A percentile compares a stretch with the other conserved stretches of the same genome.
phyloP scores from a whole-genome alignment of 2,113 vertebrate genomes.

The Nymphicus hollandicus region DNA sequence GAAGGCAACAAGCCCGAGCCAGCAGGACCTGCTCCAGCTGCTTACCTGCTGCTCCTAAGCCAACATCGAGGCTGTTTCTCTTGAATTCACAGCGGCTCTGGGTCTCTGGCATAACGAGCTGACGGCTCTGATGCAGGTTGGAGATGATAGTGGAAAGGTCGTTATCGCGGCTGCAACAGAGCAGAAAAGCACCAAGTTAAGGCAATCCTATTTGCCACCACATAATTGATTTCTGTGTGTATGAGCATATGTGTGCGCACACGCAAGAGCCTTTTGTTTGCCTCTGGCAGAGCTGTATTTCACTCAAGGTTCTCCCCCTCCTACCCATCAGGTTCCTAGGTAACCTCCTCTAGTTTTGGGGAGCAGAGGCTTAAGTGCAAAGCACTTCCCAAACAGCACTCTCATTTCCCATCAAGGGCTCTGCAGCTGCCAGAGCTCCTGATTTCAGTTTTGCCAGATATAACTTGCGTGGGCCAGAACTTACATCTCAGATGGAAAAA shows the following conservation, averaged over 20 bases:
- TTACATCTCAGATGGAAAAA: constrained; percentile 42
- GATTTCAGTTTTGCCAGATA: constrained; percentile 34
- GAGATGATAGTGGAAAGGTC: constrained; percentile 94
- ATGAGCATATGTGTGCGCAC: neutral
- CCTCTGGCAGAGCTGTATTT: neutral
- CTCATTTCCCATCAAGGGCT: constrained; percentile 40
- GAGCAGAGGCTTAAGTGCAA: neutral
- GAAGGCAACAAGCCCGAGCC: neutral
- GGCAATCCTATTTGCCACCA: neutral
- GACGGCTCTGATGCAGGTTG: constrained; percentile 90
- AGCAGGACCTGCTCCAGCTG: neutral
- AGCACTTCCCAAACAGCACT: neutral
- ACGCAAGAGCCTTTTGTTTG: neutral
- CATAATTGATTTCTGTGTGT: neutral
- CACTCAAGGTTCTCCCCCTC: neutral
- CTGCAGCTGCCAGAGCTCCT: constrained; percentile 48
- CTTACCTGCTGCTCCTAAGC: constrained; percentile 89
- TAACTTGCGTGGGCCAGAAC: constrained; percentile 50
- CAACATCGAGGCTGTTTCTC: constrained; percentile 74
- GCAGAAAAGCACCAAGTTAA: constrained; percentile 30
- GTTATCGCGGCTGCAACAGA: constrained; percentile 85
- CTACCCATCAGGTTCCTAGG: neutral
- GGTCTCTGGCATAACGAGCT: constrained; percentile 93
- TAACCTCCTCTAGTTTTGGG: neutral
- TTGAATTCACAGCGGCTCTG: constrained; percentile 88